Percentiles rank a stretch among this genome's conserved stretches.
Evolutionary conservation across 2,888 invertebrate genomes (phyloP).

Genomic region (Deladenus siricidicola): DNA sequence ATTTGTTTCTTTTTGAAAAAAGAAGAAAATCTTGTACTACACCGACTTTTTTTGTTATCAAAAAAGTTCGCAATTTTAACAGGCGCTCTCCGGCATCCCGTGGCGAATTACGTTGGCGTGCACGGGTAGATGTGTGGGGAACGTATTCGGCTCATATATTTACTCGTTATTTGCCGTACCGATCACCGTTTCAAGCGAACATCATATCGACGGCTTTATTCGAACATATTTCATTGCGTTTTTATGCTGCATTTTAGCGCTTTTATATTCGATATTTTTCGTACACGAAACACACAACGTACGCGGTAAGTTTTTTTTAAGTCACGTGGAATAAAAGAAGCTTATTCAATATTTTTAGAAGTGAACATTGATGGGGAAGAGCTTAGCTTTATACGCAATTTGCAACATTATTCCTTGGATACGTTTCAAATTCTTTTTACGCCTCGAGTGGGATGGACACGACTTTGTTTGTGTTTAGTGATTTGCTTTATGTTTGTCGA

Average conservation of each 20-base stretch:
- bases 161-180: slow-evolving; percentile 30
- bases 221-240: slow-evolving; percentile 9
- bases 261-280: slow-evolving; percentile 36
- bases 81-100: not conserved
- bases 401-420: slow-evolving; percentile 11
- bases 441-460: slow-evolving; percentile 37
- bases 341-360: too few species aligned
- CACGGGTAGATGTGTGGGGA: slow-evolving; percentile 2
- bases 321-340: too few species aligned
- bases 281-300: slow-evolving; percentile 35
- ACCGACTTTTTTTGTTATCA: not conserved
- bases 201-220: slow-evolving; percentile 15
- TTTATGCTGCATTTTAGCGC: slow-evolving; percentile 23
- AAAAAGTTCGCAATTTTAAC: not conserved
- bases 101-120: not conserved
- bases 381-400: not conserved
- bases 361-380: too few species aligned
- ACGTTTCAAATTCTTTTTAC: slow-evolving; percentile 30
- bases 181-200: slow-evolving; percentile 1
- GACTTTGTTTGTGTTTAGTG: slow-evolving; percentile 41
- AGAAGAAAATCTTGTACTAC: not conserved
- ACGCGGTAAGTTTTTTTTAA: too few species aligned
- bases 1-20: not conserved
- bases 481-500: slow-evolving; percentile 44
- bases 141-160: slow-evolving; percentile 29